Evolutionary conservation across 2,888 invertebrate genomes (phyloP), one percentile per base, ranked within the genome.

Genomic region (Tyria jacobaeae): DNA sequence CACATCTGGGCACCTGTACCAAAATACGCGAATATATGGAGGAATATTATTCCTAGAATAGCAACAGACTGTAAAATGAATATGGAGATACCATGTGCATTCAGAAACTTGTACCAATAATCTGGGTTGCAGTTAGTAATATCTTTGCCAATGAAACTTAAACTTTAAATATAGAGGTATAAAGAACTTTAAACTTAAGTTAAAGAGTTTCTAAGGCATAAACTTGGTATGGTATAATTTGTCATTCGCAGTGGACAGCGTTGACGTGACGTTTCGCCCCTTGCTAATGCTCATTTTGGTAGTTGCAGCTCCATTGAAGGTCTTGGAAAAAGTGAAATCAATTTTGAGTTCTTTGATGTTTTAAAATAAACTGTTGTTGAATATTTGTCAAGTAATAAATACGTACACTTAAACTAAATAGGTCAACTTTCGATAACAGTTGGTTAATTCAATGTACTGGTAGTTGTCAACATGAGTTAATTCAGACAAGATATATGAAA

Each of bases 41-140:
- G 83, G 87, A 89, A 90, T 89, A 91, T 87, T 86, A 88, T 93
- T 93, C 93, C 91, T 92, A 92, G 93, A 93, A 93, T 92, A 92
- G 93, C 92, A 90, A 79, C 92, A 91, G 93, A 91, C 92, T 90
- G 92, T 91, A 91, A 92, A 93, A 92, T 91, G 91, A 89, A 91
- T 79, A 85, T 81, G 86, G 84, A 85, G 87, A 88, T 86, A 89
- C 87, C 91, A 92, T 89, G 86, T 91, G 92, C 90, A 87, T 87
- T 87, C 89, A 88, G 90, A 92, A 91, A 86, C 84, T 84, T 83
- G 76, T 69, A 69, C 75, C 62, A 62, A 71, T 84, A 82, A 83
- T 73, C 67, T 76, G 76, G 66, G 63, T 61, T 73, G 73, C 64
- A 57, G 58, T 64, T 66, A 37, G 57, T 49, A 59, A 62, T 62